Conservation (phyloP, 2,888 invertebrate genomes). For the Drosophila maculinotata region DNA sequence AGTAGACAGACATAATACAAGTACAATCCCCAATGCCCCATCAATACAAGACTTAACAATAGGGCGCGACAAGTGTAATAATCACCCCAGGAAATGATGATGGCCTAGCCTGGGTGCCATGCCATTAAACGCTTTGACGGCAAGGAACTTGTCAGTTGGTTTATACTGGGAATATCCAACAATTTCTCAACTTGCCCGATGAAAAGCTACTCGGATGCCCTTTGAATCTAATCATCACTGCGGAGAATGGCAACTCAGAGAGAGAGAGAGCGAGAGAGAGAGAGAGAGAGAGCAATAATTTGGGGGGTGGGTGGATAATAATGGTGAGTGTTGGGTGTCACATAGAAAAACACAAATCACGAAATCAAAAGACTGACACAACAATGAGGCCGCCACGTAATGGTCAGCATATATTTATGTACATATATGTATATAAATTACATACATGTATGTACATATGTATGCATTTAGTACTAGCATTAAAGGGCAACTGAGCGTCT, state of each 20-base stretch:
- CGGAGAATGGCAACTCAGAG: no score
- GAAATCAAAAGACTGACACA: slow-evolving; percentile 2
- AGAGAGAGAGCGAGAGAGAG: no score
- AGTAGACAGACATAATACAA: slow-evolving; percentile 26
- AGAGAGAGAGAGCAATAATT: neutral
- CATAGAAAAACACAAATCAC: neutral
- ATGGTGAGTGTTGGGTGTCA: neutral
- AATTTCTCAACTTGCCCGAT: no score
- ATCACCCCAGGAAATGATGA: slow-evolving; percentile 25
- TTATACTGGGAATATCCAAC: no score
- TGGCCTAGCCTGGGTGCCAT: no score
- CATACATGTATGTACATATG: neutral
- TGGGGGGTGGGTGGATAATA: neutral
- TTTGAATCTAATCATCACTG: no score
- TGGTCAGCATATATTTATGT: no score
- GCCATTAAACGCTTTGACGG: no score
- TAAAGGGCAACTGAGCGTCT: slow-evolving; percentile 24
- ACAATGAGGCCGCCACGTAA: neutral
- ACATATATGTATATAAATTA: no score
- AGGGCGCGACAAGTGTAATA: slow-evolving; percentile 50
- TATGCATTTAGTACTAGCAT: slow-evolving; percentile 3
- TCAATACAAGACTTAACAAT: slow-evolving; percentile 19
- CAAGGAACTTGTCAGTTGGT: no score
- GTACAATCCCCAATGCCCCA: slow-evolving; percentile 5
- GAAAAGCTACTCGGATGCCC: no score